These are phyloP conservation scores for Loris lydekkerianus DNA, from an alignment of 2,797 vertebrate genomes.

Conservation along the genomic window DNA sequence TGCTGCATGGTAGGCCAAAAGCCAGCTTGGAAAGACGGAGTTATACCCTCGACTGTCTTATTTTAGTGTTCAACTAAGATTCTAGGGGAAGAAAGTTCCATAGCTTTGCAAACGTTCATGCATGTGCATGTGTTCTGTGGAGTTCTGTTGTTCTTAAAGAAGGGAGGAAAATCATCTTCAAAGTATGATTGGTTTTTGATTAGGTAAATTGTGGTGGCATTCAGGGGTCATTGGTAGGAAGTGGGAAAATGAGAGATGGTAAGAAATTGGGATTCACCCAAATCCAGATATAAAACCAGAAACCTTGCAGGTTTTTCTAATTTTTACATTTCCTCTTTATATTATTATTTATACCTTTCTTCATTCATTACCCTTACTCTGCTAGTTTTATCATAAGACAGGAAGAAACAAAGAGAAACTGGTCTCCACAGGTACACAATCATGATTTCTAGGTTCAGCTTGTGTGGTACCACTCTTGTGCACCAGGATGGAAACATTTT, in stretches of 20 bases:
- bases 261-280: neutral
- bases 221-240: neutral
- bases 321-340: neutral
- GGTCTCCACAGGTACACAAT: neutral
- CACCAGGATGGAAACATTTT: neutral
- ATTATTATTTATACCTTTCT: neutral
- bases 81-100: conserved; percentile 36
- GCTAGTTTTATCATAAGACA: neutral
- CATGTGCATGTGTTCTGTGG: neutral
- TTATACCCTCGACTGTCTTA: conserved; percentile 24
- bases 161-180: neutral
- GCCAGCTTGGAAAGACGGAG: conserved; percentile 63
- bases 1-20: conserved; percentile 78
- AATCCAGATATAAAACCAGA: neutral
- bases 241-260: neutral
- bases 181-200: neutral
- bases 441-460: neutral
- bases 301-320: neutral
- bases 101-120: conserved; percentile 40
- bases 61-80: neutral
- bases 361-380: neutral
- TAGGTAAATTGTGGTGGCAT: neutral
- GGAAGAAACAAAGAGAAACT: neutral
- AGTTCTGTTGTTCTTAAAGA: neutral
- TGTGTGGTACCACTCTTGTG: neutral